These are phyloP conservation scores for Tipula confusa DNA, from an alignment of 2,888 invertebrate species.

Conservation along the genomic window DNA sequence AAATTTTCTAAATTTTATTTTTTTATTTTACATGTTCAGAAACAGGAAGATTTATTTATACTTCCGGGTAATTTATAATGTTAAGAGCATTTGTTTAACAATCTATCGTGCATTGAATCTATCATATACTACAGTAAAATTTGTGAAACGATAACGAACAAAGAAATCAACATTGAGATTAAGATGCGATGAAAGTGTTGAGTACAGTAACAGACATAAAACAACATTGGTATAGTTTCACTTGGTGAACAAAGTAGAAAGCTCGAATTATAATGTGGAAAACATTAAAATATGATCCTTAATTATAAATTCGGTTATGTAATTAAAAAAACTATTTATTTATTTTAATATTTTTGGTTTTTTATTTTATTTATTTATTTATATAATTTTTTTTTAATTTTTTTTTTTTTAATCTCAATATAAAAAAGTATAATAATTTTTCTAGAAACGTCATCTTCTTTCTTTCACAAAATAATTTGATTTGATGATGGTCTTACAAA, in stretches of 20 bases:
- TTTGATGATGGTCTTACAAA: neutral
- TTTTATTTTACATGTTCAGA: neutral
- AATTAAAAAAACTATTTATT: neutral
- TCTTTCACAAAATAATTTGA: neutral
- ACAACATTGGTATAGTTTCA: neutral
- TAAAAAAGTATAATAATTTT: neutral
- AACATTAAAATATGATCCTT: neutral
- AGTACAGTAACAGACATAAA: neutral
- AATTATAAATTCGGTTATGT: neutral
- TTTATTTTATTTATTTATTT: slow-evolving; percentile 6
- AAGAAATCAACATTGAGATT: neutral
- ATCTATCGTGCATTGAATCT: neutral
- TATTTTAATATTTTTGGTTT: neutral
- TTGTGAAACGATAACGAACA: neutral
- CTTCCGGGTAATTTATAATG: neutral
- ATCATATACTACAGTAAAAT: neutral
- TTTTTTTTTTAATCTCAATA: neutral
- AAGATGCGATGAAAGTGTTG: neutral
- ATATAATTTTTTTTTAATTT: neutral
- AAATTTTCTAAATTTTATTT: neutral
- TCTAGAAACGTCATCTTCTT: slow-evolving; percentile 12
- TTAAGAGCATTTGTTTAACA: neutral
- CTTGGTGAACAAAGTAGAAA: neutral
- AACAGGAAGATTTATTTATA: neutral
- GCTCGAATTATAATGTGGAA: neutral